Conservation (phyloP, 2,888 invertebrate genomes). For the Drosophila cognata region DNA sequence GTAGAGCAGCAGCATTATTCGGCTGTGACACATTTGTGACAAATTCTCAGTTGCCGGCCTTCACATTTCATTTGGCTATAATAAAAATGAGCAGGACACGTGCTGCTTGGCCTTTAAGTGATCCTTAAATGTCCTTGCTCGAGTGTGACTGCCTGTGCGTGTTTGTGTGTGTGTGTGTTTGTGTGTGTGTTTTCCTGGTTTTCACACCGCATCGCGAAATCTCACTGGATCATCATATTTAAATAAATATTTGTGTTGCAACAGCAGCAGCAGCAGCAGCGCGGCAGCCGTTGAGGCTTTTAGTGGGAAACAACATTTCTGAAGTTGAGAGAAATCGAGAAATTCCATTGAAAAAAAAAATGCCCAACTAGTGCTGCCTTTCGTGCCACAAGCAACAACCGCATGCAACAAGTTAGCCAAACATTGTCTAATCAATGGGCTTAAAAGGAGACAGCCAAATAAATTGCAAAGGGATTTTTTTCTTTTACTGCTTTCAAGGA, state of each 20-base stretch:
- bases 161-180: not conserved
- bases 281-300: slow-evolving; percentile 68
- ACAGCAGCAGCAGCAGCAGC: slow-evolving; percentile 16
- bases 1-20: slow-evolving; percentile 4
- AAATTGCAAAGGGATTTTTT: slow-evolving; percentile 1
- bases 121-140: slow-evolving; percentile 45
- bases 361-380: not conserved
- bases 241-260: slow-evolving; percentile 75
- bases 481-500: not conserved
- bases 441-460: not conserved
- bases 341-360: slow-evolving; percentile 55
- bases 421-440: slow-evolving; percentile 44
- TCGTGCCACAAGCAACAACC: slow-evolving; percentile 23
- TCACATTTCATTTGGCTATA: slow-evolving; percentile 31
- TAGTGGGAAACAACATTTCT: slow-evolving; percentile 59
- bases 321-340: slow-evolving; percentile 20
- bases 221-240: slow-evolving; percentile 68
- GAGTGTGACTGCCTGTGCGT: not conserved
- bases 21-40: slow-evolving; percentile 27
- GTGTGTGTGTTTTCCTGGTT: slow-evolving; percentile 45
- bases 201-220: slow-evolving; percentile 71
- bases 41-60: slow-evolving; percentile 39
- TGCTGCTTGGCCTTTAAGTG: slow-evolving; percentile 11
- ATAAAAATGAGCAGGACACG: slow-evolving; percentile 26
- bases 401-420: slow-evolving; percentile 61